A percentile compares a stretch with the other conserved stretches of the same genome.
Conservation (phyloP, 2,888 invertebrate species). For the Sussaba pulchella region DNA sequence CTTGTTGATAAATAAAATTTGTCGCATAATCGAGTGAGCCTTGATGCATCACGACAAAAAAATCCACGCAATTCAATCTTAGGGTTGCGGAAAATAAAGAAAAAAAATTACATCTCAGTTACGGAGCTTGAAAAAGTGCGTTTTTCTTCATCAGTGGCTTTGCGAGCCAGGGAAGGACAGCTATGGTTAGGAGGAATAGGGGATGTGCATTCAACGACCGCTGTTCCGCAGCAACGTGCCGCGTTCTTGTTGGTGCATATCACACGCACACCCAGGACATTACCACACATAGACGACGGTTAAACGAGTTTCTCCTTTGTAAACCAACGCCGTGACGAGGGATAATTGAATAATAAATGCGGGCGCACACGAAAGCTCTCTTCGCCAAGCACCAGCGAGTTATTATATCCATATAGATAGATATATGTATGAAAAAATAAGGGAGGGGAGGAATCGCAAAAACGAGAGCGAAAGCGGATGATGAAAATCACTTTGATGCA, state of each 20-base stretch:
- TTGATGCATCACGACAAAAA: neutral
- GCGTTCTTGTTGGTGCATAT: slow-evolving; percentile 27
- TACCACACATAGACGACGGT: slow-evolving; percentile 22
- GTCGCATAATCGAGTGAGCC: too few species aligned
- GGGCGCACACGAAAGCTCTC: slow-evolving; percentile 53
- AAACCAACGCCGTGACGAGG: slow-evolving; percentile 65
- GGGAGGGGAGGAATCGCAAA: slow-evolving; percentile 33
- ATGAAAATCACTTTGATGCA: slow-evolving; percentile 55
- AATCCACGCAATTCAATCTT: neutral
- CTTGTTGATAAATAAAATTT: too few species aligned
- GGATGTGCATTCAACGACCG: slow-evolving; percentile 49
- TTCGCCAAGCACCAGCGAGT: slow-evolving; percentile 14
- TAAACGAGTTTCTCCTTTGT: slow-evolving; percentile 66
- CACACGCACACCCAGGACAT: slow-evolving; percentile 18
- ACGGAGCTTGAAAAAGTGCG: slow-evolving; percentile 7
- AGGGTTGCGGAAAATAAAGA: too few species aligned
- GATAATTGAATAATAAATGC: slow-evolving; percentile 70
- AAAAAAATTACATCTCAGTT: slow-evolving; percentile 8
- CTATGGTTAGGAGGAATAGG: slow-evolving; percentile 11
- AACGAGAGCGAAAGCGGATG: slow-evolving; percentile 18
- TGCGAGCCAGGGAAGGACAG: neutral
- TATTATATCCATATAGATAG: slow-evolving; percentile 5
- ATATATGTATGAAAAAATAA: neutral
- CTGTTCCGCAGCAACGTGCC: slow-evolving; percentile 16
- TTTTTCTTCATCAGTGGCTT: slow-evolving; percentile 10